phyloP scores from a whole-genome alignment of 2,888 invertebrate genomes.

The Eumacrocentrus americanus region DNA sequence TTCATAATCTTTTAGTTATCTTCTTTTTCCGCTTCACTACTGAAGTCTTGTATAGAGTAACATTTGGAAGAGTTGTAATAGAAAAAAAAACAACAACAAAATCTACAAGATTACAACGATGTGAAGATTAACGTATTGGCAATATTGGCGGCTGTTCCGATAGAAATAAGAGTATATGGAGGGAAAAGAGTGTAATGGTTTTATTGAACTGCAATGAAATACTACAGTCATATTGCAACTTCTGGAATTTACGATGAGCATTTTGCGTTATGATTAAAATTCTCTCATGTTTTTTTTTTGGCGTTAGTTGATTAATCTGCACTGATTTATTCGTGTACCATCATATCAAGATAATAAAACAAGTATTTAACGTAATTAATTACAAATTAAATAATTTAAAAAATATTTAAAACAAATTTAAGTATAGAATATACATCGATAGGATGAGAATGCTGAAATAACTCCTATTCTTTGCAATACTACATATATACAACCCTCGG shows the following conservation, averaged over 20 bases:
- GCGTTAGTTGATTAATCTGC: too few relatives aligned
- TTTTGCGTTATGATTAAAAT: conserved; percentile 24
- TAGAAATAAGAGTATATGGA: conserved; percentile 18
- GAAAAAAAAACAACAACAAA: background rate
- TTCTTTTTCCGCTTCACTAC: too few relatives aligned
- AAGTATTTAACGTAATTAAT: too few relatives aligned
- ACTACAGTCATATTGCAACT: conserved; percentile 44
- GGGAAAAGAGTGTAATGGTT: conserved; percentile 35
- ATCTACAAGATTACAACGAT: background rate
- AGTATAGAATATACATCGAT: too few relatives aligned
- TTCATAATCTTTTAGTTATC: too few relatives aligned
- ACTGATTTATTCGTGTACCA: too few relatives aligned
- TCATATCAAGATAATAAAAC: too few relatives aligned
- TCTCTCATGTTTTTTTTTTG: background rate
- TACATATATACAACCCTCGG: conserved; percentile 15
- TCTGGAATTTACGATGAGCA: conserved; percentile 26
- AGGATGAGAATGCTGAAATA: background rate
- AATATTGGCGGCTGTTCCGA: conserved; percentile 1
- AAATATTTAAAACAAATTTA: too few relatives aligned
- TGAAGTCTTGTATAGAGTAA: too few relatives aligned
- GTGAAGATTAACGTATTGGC: conserved; percentile 19
- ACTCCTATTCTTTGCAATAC: background rate
- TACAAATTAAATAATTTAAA: too few relatives aligned
- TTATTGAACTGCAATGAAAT: conserved; percentile 51
- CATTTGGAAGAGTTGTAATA: background rate